Evolutionary conservation across 64 coral and sea anemone species (phyloP).

Genomic region (Cladopsammia gracilis): DNA sequence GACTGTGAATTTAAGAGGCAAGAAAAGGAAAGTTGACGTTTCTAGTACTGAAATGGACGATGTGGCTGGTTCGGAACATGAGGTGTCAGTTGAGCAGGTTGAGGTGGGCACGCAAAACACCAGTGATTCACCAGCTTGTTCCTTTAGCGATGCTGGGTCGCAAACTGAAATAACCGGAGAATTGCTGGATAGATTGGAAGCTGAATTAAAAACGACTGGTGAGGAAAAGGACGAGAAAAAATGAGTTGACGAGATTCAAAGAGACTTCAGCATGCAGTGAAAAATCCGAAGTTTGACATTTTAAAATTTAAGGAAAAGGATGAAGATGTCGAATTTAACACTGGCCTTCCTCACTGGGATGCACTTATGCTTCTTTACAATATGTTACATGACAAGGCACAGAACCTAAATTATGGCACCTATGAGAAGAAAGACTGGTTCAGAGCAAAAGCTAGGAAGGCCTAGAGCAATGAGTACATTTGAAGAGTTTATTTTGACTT

Average conservation of each 20-base stretch:
- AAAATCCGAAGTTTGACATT: constrained; percentile 43
- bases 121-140: background rate
- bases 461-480: background rate
- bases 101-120: background rate
- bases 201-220: background rate
- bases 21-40: background rate
- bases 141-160: background rate
- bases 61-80: background rate
- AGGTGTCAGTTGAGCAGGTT: background rate
- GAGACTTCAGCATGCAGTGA: background rate
- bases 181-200: background rate
- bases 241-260: constrained; percentile 1
- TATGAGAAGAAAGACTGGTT: constrained; percentile 39
- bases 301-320: constrained; percentile 25
- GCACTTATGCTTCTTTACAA: constrained; percentile 15
- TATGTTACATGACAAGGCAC: background rate
- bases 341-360: constrained; percentile 40
- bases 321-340: constrained; percentile 60
- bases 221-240: background rate
- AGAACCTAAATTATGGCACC: constrained; percentile 36
- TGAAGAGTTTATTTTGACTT: constrained; percentile 8
- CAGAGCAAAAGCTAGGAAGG: constrained; percentile 26
- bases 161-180: background rate
- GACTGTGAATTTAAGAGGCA: background rate
- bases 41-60: background rate